Percentiles rank a stretch among this genome's conserved stretches.
These are phyloP conservation scores for Cetonia aurata DNA, from an alignment of 2,888 invertebrate genomes.

Conservation along the genomic window DNA sequence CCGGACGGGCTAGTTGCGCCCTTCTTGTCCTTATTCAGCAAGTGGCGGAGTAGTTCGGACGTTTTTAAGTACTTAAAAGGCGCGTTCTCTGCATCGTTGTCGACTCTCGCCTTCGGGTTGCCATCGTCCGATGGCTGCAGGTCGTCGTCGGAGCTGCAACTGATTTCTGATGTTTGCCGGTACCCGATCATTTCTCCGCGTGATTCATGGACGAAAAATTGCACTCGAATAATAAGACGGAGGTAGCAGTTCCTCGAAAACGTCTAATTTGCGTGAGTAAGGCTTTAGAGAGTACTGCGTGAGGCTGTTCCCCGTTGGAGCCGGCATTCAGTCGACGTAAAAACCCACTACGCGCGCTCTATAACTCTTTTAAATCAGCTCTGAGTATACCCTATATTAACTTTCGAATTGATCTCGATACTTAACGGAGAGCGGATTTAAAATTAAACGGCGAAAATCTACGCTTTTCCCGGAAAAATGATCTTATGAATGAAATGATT, in stretches of 20 bases:
- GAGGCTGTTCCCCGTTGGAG: slow-evolving; percentile 18
- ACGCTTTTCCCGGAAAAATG: slow-evolving; percentile 32
- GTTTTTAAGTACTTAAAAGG: slow-evolving; percentile 54
- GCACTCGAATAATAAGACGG: slow-evolving; percentile 46
- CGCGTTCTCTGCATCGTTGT: slow-evolving; percentile 48
- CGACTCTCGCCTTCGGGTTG: slow-evolving; percentile 13
- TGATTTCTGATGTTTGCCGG: slow-evolving; percentile 51
- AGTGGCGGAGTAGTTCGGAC: slow-evolving; percentile 57
- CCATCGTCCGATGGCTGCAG: slow-evolving; percentile 11
- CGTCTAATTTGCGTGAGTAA: slow-evolving; percentile 54
- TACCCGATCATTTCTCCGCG: slow-evolving; percentile 54
- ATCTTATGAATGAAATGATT: slow-evolving; percentile 42
- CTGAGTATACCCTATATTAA: background rate
- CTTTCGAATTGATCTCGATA: slow-evolving; percentile 16
- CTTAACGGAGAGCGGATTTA: too few species aligned
- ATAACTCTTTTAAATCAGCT: too few species aligned
- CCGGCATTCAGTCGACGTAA: slow-evolving; percentile 36
- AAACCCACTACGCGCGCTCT: slow-evolving; percentile 40
- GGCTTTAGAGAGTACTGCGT: slow-evolving; percentile 45
- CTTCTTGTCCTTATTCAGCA: slow-evolving; percentile 49
- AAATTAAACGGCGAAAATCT: too few species aligned
- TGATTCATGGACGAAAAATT: slow-evolving; percentile 56
- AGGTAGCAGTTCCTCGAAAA: slow-evolving; percentile 54
- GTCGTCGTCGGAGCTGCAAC: slow-evolving; percentile 48
- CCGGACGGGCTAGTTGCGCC: slow-evolving; percentile 14